Evolutionary conservation across 92 coral and sea anemone species (phyloP).

Genomic region (Porites rus): DNA sequence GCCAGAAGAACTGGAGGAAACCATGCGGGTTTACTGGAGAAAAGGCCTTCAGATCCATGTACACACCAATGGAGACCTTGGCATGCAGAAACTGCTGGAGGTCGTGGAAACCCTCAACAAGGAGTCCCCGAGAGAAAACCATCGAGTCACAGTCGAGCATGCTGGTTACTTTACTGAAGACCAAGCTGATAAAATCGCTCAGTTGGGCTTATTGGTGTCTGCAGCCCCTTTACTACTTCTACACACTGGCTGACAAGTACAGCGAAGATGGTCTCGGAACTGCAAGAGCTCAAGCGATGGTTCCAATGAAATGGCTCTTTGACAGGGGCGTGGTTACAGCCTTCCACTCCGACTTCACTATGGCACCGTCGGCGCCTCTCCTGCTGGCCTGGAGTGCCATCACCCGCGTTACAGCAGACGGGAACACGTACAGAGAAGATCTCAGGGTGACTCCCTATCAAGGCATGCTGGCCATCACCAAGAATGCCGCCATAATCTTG

Average conservation of each 20-base stretch:
- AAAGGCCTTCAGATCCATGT: slow-evolving; percentile 55
- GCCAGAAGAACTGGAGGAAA: slow-evolving; percentile 30
- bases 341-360: slow-evolving; percentile 63
- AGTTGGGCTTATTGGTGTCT: slow-evolving; percentile 43
- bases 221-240: slow-evolving; percentile 62
- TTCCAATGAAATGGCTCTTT: slow-evolving; percentile 53
- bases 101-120: slow-evolving; percentile 36
- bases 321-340: slow-evolving; percentile 53
- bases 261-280: slow-evolving; percentile 31
- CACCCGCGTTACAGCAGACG: slow-evolving; percentile 30
- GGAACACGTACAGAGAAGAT: slow-evolving; percentile 33
- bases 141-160: slow-evolving; percentile 50
- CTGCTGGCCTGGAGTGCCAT: slow-evolving; percentile 63
- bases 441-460: slow-evolving; percentile 40
- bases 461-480: slow-evolving; percentile 63
- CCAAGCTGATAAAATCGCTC: slow-evolving; percentile 57
- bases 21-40: slow-evolving; percentile 53
- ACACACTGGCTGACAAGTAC: slow-evolving; percentile 59
- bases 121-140: slow-evolving; percentile 39
- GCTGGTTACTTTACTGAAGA: slow-evolving; percentile 64
- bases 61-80: slow-evolving; percentile 64
- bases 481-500: slow-evolving; percentile 60
- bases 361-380: slow-evolving; percentile 61
- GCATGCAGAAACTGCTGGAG: slow-evolving; percentile 36
- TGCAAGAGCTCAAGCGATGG: slow-evolving; percentile 46